Conservation (phyloP, 2,113 vertebrate species). For the Patagioenas fasciata region DNA sequence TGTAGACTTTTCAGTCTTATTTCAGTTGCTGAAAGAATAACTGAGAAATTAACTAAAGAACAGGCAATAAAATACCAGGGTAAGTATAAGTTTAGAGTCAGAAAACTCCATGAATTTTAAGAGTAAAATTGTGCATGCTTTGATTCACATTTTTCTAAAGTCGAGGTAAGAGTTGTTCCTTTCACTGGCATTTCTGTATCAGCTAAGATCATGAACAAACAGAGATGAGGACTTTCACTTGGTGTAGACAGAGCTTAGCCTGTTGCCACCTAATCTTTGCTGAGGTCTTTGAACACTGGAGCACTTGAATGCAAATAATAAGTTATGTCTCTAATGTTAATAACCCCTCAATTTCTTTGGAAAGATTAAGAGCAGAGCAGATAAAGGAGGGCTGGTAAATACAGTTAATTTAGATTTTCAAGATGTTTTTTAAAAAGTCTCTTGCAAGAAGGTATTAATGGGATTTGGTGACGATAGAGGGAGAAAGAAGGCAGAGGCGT, state of each 20-base stretch:
- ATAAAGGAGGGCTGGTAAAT: background rate
- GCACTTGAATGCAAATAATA: slow-evolving; percentile 2
- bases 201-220: background rate
- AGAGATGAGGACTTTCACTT: background rate
- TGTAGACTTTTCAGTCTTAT: background rate
- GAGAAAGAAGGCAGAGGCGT: background rate
- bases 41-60: slow-evolving; percentile 25
- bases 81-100: background rate
- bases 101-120: background rate
- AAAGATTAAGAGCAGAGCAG: slow-evolving; percentile 1
- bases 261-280: background rate
- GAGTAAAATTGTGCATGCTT: background rate
- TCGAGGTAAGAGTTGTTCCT: background rate
- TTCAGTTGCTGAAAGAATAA: slow-evolving; percentile 35
- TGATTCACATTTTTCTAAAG: background rate
- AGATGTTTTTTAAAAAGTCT: background rate
- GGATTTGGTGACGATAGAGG: background rate
- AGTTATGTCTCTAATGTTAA: background rate
- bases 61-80: background rate
- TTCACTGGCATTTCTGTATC: background rate
- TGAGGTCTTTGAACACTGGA: background rate
- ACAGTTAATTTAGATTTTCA: slow-evolving; percentile 15
- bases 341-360: background rate
- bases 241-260: background rate
- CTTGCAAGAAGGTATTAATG: background rate